Evolutionary conservation across 1,140 invertebrate genomes (phyloP), one percentile per base, ranked within the genome.

Genomic region (Eupeodes corollae): DNA sequence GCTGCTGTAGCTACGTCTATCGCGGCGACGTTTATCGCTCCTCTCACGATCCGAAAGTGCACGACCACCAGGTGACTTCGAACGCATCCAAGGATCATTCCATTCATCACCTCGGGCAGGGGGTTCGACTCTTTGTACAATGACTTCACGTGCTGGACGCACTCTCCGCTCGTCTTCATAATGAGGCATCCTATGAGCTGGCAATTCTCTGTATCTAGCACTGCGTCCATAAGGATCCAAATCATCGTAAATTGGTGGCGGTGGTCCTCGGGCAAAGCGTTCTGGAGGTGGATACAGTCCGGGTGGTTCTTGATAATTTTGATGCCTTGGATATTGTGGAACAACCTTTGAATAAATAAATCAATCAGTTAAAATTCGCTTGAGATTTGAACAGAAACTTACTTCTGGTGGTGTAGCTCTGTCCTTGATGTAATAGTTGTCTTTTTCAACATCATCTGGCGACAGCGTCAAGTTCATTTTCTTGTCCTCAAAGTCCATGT

Each of bases 401-500:
- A 52, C 53, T 16, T 52, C 48, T 32, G 46, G 33, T 15, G 56
- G 56, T 3, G 56, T 56, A 30, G 37, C 49, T 0, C 65, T 64
- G 30, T 71, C 68, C 56, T 82, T 72, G 2, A 81, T 77, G 59
- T 84, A 88, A 61, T 86, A 85, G 49, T 88, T 87, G 65, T 96
- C 91, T 52, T 91, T 86, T 59, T 95, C 91, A 34, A 89, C 74
- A 56, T 94, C 91, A 54, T 91, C 83, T 56, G 84, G 84, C 33
- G 79, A 64, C n/a, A 65, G 42, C 1, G 66, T 66, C 30, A 96
- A 64, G 66, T 94, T 94, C 75, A 94, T 83, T 59, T 94, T 90
- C 70, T 96, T 97, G 62, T 96, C 91, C 67, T 97, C 92, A 69
- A 96, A 95, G 66, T 96, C 91, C 69, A 89, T 86, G 59, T 96